phyloP scores from a whole-genome alignment of 2,113 vertebrate genomes.

The Philantomba maxwellii region DNA sequence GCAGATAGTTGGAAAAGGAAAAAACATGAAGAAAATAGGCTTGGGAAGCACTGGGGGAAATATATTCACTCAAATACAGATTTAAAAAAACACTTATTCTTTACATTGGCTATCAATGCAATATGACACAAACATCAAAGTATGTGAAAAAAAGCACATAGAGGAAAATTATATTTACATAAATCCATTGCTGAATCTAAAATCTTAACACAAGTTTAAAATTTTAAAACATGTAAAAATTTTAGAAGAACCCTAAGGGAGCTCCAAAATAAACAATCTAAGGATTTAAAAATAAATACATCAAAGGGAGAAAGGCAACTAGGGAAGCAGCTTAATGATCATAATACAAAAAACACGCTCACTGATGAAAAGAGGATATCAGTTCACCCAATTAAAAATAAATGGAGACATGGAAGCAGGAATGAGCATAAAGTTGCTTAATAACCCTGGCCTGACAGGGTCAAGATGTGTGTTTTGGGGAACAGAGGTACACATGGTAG shows the following conservation, averaged over 20 bases:
- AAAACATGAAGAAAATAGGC: background rate
- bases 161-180: background rate
- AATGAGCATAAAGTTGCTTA: background rate
- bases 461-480: background rate
- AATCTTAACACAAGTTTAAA: background rate
- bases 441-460: background rate
- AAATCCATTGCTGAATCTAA: background rate
- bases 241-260: background rate
- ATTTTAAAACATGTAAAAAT: background rate
- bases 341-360: background rate
- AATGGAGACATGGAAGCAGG: background rate
- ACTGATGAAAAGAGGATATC: background rate
- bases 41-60: background rate
- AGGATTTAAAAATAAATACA: background rate
- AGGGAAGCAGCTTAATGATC: background rate
- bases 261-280: background rate
- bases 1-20: background rate
- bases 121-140: background rate
- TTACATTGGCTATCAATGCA: background rate
- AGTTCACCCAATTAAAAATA: background rate
- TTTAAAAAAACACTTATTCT: background rate
- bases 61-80: background rate
- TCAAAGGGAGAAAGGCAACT: background rate
- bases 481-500: background rate
- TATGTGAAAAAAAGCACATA: background rate